phyloP scores from a whole-genome alignment of 2,113 vertebrate genomes.

The Mormoops blainvillei region DNA sequence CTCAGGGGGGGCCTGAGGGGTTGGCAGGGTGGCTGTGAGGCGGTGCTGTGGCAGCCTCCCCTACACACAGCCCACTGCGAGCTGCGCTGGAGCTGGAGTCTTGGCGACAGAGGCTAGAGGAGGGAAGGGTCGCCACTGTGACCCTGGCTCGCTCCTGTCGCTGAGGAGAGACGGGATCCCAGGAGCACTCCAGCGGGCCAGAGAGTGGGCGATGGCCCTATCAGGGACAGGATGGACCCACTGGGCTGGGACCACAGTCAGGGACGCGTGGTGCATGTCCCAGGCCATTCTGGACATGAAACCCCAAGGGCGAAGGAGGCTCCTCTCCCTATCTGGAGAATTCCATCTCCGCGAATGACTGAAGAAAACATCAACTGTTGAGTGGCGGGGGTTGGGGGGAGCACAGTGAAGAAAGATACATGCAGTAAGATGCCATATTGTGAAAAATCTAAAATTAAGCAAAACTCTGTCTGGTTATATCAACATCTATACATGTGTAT shows the following conservation, averaged over 20 bases:
- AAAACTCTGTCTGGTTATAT: not conserved
- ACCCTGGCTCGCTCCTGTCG: not conserved
- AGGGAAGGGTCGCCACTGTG: not conserved
- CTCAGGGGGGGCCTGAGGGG: not conserved
- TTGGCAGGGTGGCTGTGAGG: not conserved
- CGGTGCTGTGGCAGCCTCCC: not conserved
- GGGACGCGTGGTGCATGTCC: no score
- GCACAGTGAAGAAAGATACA: not conserved
- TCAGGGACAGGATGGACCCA: no score
- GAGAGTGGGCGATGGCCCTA: not conserved
- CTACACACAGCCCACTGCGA: not conserved
- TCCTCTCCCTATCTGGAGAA: not conserved
- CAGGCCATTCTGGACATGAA: not conserved
- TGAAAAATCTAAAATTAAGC: not conserved
- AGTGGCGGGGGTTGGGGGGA: not conserved
- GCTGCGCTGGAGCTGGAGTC: not conserved
- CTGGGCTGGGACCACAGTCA: not conserved
- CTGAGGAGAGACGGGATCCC: not conserved
- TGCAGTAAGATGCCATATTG: not conserved
- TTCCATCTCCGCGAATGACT: not conserved
- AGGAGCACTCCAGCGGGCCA: not conserved
- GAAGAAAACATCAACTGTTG: not conserved
- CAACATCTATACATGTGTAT: rapidly evolving
- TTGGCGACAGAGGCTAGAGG: rapidly evolving
- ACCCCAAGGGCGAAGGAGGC: not conserved